Percentiles rank a stretch among this genome's conserved stretches.
Evolutionary conservation across 2,797 vertebrate species (phyloP).

Genomic region (Ptychadena robeensis): DNA sequence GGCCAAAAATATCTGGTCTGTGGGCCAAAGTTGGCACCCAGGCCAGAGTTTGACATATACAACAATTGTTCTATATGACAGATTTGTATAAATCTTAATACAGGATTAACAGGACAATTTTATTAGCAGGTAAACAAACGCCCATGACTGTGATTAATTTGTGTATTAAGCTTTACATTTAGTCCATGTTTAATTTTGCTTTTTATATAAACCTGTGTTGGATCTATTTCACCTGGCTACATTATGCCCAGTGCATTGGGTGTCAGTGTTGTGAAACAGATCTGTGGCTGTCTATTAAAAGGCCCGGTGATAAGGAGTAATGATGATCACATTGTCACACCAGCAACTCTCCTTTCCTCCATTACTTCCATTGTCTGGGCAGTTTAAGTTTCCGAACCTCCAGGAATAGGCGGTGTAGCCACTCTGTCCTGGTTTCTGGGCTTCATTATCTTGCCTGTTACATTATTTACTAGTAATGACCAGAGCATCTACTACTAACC

Average conservation of each 20-base stretch:
- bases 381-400: slow-evolving; percentile 35
- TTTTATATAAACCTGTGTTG: no score
- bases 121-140: no score
- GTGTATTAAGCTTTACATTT: no score
- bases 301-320: neutral
- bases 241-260: neutral
- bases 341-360: neutral
- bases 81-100: no score
- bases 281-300: neutral
- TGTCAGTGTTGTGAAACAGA: neutral
- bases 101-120: no score
- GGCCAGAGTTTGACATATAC: no score
- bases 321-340: neutral
- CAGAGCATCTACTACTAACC: neutral
- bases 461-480: slow-evolving; percentile 49
- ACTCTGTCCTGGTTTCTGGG: slow-evolving; percentile 22
- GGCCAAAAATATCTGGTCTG: no score
- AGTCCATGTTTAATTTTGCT: no score
- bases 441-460: slow-evolving; percentile 36
- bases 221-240: neutral
- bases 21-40: no score
- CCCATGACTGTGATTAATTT: no score
- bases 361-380: neutral
- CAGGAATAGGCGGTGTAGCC: slow-evolving; percentile 16
- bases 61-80: no score